Evolutionary conservation across 2,797 vertebrate genomes (phyloP).

Genomic region (Meda fulgida): DNA sequence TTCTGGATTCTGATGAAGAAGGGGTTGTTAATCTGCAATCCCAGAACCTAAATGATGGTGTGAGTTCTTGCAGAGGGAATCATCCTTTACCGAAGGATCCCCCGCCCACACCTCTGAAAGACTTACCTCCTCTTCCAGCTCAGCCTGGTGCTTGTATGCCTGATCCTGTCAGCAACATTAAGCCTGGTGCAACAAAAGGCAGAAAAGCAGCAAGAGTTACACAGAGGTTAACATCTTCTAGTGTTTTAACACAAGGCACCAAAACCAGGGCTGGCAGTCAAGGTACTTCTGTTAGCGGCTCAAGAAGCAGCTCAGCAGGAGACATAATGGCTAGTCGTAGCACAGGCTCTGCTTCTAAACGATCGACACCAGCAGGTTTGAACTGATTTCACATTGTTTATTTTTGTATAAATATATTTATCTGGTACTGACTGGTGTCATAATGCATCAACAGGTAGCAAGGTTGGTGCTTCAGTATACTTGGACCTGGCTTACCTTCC

Average conservation of each 20-base stretch:
- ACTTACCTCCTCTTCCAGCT: conserved; percentile 84
- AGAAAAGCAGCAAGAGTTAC: conserved; percentile 67
- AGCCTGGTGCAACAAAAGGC: conserved; percentile 62
- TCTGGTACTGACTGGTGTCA: background rate
- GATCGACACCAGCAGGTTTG: conserved; percentile 59
- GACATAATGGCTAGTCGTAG: conserved; percentile 63
- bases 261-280: conserved; percentile 71
- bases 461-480: conserved; percentile 73
- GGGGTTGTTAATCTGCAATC: conserved; percentile 60
- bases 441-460: conserved; percentile 46
- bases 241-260: conserved; percentile 24
- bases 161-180: conserved; percentile 72
- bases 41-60: conserved; percentile 65
- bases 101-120: conserved; percentile 80
- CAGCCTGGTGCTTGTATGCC: conserved; percentile 91
- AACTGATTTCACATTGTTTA: background rate
- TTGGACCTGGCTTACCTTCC: conserved; percentile 94
- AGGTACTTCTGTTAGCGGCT: conserved; percentile 63
- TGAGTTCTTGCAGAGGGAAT: conserved; percentile 58
- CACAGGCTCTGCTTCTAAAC: conserved; percentile 62
- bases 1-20: conserved; percentile 89
- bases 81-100: conserved; percentile 79
- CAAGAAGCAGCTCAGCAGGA: conserved; percentile 55
- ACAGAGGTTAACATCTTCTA: conserved; percentile 59
- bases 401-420: background rate